Evolutionary conservation across 2,888 invertebrate genomes (phyloP), one percentile per base, ranked within the genome.

Genomic region (Petrolisthes cinctipes): DNA sequence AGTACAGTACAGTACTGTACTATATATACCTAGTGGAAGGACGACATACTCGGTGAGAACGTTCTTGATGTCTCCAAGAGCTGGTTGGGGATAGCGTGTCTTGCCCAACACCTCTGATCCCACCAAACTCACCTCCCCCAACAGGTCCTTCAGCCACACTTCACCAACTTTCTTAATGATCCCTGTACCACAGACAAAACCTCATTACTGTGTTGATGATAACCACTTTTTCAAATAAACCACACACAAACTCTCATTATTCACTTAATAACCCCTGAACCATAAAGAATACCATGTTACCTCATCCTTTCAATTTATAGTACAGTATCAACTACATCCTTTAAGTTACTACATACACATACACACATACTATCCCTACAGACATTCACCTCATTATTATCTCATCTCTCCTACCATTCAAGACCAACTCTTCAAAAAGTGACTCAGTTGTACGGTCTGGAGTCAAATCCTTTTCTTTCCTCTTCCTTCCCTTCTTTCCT

Each of bases 391-490:
- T 20, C 73, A 11, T 73, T 4, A 11, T 14, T 17, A 66, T 11
- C 66, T 66, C 3, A 11, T 14, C 14, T 17, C 66, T 66, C 66
- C 66, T 66, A 0, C 98, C 97, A 93, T 98, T 97, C 0, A 95
- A 95, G 0, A 98, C 95, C 20, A 99, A 93, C 93, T 99, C 98
- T 93, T 98, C 98, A 92, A 97, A 97, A 4, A 99, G 93, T 0
- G 97, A 98, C 92, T 97, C 97, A 0, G 96, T 95, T 0, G 97
- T 96, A 92, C 98, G 94, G 92, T 98, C 98, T 0, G 94, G 95
- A 0, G 98, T 98, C 82, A 98, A 93, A 93, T 98, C 98, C 93
- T 98, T 98, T 92, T 98, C 97, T 93, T 97, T 97, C 93, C 97
- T 97, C 90, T 93, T 93, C 93, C 97, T 97, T 92, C 98, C 98